phyloP scores from a whole-genome alignment of 2,113 vertebrate species.

The Ginglymostoma cirratum region DNA sequence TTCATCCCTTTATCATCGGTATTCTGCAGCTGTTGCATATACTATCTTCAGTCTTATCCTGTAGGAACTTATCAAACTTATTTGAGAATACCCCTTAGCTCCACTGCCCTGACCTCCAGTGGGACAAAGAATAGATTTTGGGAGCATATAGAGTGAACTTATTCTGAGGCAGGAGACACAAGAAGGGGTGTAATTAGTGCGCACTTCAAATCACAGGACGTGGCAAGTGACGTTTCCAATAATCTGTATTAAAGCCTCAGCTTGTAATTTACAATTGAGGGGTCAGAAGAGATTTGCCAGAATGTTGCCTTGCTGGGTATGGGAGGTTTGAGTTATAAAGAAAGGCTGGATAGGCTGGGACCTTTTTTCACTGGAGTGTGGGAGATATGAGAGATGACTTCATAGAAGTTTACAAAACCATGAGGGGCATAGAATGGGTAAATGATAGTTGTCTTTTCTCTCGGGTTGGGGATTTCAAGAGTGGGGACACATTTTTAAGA shows the following conservation, averaged over 20 bases:
- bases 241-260: neutral
- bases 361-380: too few relatives aligned
- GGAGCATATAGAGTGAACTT: neutral
- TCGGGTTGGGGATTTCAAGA: too few relatives aligned
- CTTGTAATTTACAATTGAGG: neutral
- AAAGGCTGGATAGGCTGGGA: too few relatives aligned
- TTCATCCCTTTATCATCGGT: neutral
- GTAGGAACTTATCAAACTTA: neutral
- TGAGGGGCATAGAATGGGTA: too few relatives aligned
- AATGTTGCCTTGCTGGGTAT: too few relatives aligned
- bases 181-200: neutral
- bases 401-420: too few relatives aligned
- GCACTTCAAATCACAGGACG: neutral
- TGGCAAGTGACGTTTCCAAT: neutral
- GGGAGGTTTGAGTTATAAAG: too few relatives aligned
- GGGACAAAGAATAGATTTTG: neutral
- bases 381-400: too few relatives aligned
- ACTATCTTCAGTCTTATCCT: neutral
- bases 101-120: neutral
- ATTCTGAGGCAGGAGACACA: neutral
- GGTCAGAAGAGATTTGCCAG: too few relatives aligned
- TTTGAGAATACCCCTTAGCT: neutral
- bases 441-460: too few relatives aligned
- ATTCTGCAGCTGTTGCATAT: neutral
- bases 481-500: too few relatives aligned